Percentiles rank a stretch among this genome's conserved stretches.
These are phyloP conservation scores for Toxotes jaculatrix DNA, from an alignment of 2,113 vertebrate species.

Conservation along the genomic window DNA sequence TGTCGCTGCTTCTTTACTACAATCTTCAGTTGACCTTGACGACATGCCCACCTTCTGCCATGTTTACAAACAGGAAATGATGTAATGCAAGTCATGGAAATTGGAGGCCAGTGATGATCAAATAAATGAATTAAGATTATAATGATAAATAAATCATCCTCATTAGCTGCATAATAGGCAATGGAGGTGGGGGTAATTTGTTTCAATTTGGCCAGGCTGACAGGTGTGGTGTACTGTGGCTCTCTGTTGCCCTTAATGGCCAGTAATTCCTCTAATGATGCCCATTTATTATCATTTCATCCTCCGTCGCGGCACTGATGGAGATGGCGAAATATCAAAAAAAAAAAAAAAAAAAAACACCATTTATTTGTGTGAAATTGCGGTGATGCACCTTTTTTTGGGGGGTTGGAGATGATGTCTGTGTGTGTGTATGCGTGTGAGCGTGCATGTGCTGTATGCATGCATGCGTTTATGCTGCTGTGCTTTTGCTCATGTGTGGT, in stretches of 20 bases:
- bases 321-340: conserved; percentile 64
- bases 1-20: background rate
- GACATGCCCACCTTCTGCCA: conserved; percentile 22
- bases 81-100: conserved; percentile 71
- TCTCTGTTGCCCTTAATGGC: conserved; percentile 84
- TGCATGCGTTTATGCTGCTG: background rate
- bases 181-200: conserved; percentile 83
- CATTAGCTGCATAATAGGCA: conserved; percentile 82
- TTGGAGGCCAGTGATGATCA: conserved; percentile 76
- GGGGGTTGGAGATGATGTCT: conserved; percentile 34
- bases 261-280: conserved; percentile 86
- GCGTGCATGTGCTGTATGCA: no score
- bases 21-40: conserved; percentile 59
- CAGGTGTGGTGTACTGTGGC: conserved; percentile 82
- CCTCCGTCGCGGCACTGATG: conserved; percentile 74
- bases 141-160: conserved; percentile 85
- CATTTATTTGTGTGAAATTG: conserved; percentile 72
- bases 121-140: conserved; percentile 84
- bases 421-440: conserved; percentile 6
- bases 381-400: conserved; percentile 26
- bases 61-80: conserved; percentile 76
- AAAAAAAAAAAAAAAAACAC: conserved; percentile 23
- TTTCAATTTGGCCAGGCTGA: conserved; percentile 86
- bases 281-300: conserved; percentile 87
- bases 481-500: conserved; percentile 5